These are phyloP conservation scores for Dendrocopos noguchii DNA, from an alignment of 2,113 vertebrate genomes.

Conservation along the genomic window DNA sequence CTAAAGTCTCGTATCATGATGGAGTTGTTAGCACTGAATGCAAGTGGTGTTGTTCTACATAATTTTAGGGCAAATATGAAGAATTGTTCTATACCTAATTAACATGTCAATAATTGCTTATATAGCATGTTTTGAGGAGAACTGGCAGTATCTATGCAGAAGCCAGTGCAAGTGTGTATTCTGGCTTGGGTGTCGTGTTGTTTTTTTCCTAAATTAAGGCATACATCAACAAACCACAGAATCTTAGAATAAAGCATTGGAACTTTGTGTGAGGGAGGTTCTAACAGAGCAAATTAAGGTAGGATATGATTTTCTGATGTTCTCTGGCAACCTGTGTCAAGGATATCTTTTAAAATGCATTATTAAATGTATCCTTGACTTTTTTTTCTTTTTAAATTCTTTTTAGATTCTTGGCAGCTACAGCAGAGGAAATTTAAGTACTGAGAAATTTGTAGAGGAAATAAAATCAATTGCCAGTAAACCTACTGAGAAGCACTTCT, in stretches of 20 bases:
- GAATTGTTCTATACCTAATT: background rate
- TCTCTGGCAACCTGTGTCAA: background rate
- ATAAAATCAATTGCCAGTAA: slow-evolving; percentile 90
- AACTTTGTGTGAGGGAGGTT: background rate
- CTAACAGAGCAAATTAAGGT: background rate
- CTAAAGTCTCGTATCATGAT: background rate
- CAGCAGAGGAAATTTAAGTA: slow-evolving; percentile 89
- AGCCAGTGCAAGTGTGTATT: background rate
- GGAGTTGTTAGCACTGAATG: background rate
- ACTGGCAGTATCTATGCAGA: background rate
- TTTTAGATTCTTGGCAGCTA: slow-evolving; percentile 93
- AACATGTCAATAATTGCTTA: background rate
- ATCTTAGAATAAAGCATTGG: background rate
- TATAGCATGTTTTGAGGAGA: background rate
- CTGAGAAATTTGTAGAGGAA: slow-evolving; percentile 89
- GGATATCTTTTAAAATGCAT: background rate
- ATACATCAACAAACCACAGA: background rate
- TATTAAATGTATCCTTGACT: slow-evolving; percentile 3
- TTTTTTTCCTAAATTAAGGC: background rate
- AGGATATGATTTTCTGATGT: background rate
- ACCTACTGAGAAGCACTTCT: slow-evolving; percentile 91
- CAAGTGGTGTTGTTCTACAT: background rate
- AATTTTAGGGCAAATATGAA: background rate
- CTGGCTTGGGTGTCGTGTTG: background rate
- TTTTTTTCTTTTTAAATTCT: background rate